Evolutionary conservation across 2,113 vertebrate genomes (phyloP), one percentile per base, ranked within the genome.

Genomic region (Campylomormyrus numenius): DNA sequence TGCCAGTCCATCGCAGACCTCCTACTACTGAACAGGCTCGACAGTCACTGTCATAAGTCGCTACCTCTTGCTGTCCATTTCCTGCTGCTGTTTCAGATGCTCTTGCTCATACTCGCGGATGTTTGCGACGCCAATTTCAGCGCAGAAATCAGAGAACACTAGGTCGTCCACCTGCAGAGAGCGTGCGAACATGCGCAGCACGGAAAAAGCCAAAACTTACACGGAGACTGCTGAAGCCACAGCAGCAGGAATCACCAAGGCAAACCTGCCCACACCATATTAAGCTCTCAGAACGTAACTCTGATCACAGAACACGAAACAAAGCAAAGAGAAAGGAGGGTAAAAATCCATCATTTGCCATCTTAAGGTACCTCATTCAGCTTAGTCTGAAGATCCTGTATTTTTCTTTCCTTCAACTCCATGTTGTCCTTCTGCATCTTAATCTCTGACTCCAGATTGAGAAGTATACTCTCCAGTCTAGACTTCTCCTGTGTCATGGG

Each of bases 31-130:
- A 53, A 87, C 45, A 24, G 49, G 24, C n/a, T 52, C 13, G 10
- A 24, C 27, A 53, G 11, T 85, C 21, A 15, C 3, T 21, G n/a
- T 53, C n/a, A 56, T 27, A 10, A 52, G n/a, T 21, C 21, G 31
- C 2, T 93, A 98, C 98, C 97, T 95, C 95, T 95, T 99, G 91
- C 95, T 96, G 92, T 98, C 97, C 1, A 97, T 92, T 93, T 99
- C 97, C 87, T 97, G 95, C 89, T 97, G 97, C 15, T 95, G 95
- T 91, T 95, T 97, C 91, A 98, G 85, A 42, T 94, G 93, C 90
- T 96, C 97, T 93, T 96, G 96, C 89, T 99, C 98, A 89, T 97
- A 99, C 88, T 97, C 95, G 89, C 97, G 96, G 92, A 99, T 99
- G 93, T 96, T 98, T 91, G 94, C 94, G 89, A 99, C 94, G 1